phyloP scores from a whole-genome alignment of 2,888 invertebrate genomes.

The Caenorhabditis panamensis region DNA sequence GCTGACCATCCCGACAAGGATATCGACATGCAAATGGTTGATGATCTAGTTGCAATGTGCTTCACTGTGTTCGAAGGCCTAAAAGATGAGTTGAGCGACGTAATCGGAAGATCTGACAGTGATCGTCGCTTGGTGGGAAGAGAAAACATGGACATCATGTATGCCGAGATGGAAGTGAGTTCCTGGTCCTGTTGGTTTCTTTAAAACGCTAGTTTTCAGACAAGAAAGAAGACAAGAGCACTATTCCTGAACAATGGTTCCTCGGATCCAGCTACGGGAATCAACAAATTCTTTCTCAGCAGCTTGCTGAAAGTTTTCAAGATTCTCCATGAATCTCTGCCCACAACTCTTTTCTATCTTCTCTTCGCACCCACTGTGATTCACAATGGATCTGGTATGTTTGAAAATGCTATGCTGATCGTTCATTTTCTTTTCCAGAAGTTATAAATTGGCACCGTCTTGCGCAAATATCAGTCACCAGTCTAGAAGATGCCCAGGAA shows the following conservation, averaged over 20 bases:
- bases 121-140: constrained; percentile 20
- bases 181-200: not conserved
- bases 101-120: constrained; percentile 9
- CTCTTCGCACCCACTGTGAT: constrained; percentile 41
- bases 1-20: constrained; percentile 12
- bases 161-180: constrained; percentile 16
- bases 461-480: constrained; percentile 22
- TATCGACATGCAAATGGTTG: not conserved
- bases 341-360: constrained; percentile 40
- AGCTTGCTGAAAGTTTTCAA: constrained; percentile 36
- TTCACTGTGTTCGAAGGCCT: constrained; percentile 22
- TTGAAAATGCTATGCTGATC: not conserved
- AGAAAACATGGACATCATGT: constrained; percentile 15
- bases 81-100: constrained; percentile 15
- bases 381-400: constrained; percentile 6
- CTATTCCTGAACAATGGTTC: constrained; percentile 34
- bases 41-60: constrained; percentile 15
- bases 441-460: constrained; percentile 45
- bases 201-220: constrained; percentile 6
- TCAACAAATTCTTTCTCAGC: constrained; percentile 43
- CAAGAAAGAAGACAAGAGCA: not conserved
- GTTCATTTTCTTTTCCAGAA: constrained; percentile 28
- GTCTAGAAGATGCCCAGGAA: constrained; percentile 21
- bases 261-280: constrained; percentile 9
- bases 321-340: not conserved